Evolutionary conservation across 2,888 invertebrate genomes (phyloP).

Genomic region (Tanypteryx hageni): DNA sequence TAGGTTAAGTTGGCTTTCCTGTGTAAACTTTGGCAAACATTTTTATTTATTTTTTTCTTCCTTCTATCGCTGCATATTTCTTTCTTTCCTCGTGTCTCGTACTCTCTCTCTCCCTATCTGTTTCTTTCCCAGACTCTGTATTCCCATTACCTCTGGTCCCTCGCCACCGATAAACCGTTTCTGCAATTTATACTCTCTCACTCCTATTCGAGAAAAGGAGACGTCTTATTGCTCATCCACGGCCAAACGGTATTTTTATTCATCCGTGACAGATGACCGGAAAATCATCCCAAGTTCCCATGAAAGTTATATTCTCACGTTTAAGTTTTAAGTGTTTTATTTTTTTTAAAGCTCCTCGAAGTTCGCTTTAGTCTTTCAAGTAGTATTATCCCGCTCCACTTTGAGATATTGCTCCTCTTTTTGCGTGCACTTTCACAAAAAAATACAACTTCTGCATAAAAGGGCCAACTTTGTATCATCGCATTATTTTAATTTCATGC

Average conservation of each 20-base stretch:
- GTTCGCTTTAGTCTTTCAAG: no score
- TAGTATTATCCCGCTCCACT: no score
- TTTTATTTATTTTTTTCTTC: neutral
- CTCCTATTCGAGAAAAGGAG: neutral
- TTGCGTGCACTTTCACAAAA: no score
- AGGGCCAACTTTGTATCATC: no score
- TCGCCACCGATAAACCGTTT: neutral
- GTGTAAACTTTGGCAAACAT: no score
- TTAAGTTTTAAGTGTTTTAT: neutral
- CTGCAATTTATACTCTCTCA: neutral
- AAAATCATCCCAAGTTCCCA: constrained; percentile 32
- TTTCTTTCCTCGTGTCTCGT: neutral
- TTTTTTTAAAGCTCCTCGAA: no score
- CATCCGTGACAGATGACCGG: constrained; percentile 47
- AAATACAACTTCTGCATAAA: no score
- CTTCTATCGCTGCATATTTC: neutral
- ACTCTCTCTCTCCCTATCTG: neutral
- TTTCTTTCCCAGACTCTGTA: neutral
- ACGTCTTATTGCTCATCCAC: neutral
- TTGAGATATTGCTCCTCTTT: no score
- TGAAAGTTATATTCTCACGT: neutral
- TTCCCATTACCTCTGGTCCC: neutral
- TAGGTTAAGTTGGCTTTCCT: no score
- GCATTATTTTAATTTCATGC: no score
- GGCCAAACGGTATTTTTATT: constrained; percentile 54